Conservation (phyloP, 2,888 invertebrate species). For the Eurytoma californica region DNA sequence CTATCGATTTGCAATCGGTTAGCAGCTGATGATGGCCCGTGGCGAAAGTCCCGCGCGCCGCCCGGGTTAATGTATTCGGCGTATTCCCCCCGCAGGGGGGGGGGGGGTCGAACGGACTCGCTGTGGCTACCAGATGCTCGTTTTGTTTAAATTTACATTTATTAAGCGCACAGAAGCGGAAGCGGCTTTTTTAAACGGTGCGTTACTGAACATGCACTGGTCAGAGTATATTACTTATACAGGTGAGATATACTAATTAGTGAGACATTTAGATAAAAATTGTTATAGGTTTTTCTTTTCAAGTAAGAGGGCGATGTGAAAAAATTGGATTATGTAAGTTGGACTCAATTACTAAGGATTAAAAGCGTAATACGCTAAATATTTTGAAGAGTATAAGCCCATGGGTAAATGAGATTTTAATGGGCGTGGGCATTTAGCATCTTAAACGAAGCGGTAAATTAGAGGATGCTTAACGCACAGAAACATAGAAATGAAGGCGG, state of each 20-base stretch:
- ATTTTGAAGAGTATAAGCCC: neutral
- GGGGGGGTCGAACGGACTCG: neutral
- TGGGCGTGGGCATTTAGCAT: constrained; percentile 6
- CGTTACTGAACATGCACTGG: too few relatives aligned
- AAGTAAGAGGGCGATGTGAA: neutral
- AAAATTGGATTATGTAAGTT: neutral
- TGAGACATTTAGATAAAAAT: neutral
- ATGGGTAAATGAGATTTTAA: constrained; percentile 37
- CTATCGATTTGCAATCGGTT: neutral
- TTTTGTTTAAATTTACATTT: too few relatives aligned
- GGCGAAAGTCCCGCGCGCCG: neutral
- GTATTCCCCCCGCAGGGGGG: neutral
- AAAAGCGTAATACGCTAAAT: neutral
- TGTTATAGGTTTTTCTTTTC: neutral
- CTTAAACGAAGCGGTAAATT: constrained; percentile 24
- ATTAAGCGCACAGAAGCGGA: neutral
- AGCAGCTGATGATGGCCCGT: neutral
- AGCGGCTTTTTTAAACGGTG: neutral
- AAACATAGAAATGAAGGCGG: constrained; percentile 13
- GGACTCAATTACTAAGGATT: too few relatives aligned
- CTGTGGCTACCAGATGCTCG: neutral
- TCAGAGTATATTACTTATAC: too few relatives aligned
- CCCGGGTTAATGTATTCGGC: neutral
- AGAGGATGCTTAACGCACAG: constrained; percentile 7
- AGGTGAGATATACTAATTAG: neutral